Percentiles rank a stretch among this genome's conserved stretches.
Conservation (phyloP, 2,113 vertebrate genomes). For the Struthio camelus region DNA sequence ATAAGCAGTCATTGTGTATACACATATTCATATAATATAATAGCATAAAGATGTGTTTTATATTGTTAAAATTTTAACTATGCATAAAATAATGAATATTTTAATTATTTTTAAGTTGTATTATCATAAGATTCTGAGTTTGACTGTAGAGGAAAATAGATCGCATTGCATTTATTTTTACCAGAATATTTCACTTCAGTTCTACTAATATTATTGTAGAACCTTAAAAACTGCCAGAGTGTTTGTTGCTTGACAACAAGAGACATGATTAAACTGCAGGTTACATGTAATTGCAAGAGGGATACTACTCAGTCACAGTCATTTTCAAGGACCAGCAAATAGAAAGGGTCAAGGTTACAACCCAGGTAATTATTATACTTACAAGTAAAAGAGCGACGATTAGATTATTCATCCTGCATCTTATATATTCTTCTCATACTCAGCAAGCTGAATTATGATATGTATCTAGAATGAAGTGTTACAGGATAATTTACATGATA, state of each 20-base stretch:
- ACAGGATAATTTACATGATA: slow-evolving; percentile 57
- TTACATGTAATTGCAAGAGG: slow-evolving; percentile 22
- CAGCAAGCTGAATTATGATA: not conserved
- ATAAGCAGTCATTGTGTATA: not conserved
- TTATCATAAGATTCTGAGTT: slow-evolving; percentile 2
- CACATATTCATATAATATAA: not conserved
- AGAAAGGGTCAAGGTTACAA: slow-evolving; percentile 33
- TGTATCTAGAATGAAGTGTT: slow-evolving; percentile 42
- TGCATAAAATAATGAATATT: not conserved
- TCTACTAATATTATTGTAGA: slow-evolving; percentile 15
- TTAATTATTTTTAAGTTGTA: not conserved
- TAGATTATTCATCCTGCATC: not conserved
- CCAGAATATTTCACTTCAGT: slow-evolving; percentile 16
- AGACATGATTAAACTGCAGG: not conserved
- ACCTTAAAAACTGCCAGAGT: not conserved
- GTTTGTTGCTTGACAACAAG: slow-evolving; percentile 2
- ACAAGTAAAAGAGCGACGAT: not conserved
- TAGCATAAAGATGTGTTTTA: not conserved
- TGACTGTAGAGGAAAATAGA: slow-evolving; percentile 20
- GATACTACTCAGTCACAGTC: not conserved
- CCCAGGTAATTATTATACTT: slow-evolving; percentile 33
- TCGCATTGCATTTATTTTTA: not conserved
- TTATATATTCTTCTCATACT: not conserved
- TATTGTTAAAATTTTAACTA: not conserved
- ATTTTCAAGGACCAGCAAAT: slow-evolving; percentile 28